Evolutionary conservation across 2,888 invertebrate genomes (phyloP).

Genomic region (Drosophila seclusa): DNA sequence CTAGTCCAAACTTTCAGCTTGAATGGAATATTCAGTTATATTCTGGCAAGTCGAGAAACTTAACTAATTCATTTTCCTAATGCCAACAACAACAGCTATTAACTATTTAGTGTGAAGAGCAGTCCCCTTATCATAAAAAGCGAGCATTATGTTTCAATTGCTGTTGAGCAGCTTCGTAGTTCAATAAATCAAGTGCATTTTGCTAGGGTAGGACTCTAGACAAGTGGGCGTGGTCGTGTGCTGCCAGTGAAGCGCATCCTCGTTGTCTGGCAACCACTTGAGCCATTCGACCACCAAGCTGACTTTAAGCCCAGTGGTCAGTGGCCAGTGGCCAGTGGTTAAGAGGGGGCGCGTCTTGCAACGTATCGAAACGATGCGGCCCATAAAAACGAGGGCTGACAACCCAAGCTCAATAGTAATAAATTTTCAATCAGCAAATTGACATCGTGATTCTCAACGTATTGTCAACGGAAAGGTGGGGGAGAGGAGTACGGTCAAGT

Average conservation of each 20-base stretch:
- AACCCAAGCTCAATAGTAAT: constrained; percentile 68
- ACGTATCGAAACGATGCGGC: constrained; percentile 52
- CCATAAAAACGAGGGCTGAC: constrained; percentile 60
- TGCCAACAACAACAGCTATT: neutral
- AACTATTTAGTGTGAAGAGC: neutral
- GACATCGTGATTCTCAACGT: constrained; percentile 80
- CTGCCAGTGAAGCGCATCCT: constrained; percentile 46
- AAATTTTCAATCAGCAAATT: constrained; percentile 85
- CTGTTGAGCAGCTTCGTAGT: constrained; percentile 17
- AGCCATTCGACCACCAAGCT: constrained; percentile 25
- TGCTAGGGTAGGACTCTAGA: constrained; percentile 4
- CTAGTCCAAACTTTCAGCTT: neutral
- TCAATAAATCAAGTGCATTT: constrained; percentile 72
- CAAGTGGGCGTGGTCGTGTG: constrained; percentile 58
- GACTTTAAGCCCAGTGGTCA: constrained; percentile 14
- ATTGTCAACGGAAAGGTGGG: constrained; percentile 14
- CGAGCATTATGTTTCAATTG: constrained; percentile 25
- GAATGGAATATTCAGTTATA: neutral
- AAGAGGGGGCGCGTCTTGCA: constrained; percentile 36
- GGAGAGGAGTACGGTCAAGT: constrained; percentile 57
- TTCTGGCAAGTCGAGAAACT: constrained; percentile 13
- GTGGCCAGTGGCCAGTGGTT: neutral
- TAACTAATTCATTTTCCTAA: constrained; percentile 12
- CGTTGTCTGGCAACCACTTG: constrained; percentile 33
- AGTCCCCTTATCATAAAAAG: neutral